Evolutionary conservation across 2,113 vertebrate species (phyloP), one percentile per base, ranked within the genome.

Genomic region (Mystacornis crossleyi): DNA sequence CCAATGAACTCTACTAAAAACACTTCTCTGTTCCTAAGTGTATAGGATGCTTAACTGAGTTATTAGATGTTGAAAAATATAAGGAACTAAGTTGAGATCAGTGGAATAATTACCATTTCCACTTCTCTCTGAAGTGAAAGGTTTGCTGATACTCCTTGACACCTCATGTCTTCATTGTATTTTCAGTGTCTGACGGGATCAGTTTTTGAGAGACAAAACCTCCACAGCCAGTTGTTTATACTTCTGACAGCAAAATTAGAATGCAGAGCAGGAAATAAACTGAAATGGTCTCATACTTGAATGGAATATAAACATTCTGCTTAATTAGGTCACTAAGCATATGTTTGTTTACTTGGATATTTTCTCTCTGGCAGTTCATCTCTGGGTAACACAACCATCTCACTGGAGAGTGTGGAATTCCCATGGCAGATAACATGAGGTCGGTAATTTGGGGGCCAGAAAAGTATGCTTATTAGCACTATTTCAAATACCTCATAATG

Each of bases 281-380:
- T 58, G 74, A 91, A 95, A 96, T 78, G 15, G 75, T 90, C 85
- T 94, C 74, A 86, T 82, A 96, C 67, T 86, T 90, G 72, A 94
- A 92, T 34, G 60, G 93, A 96, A 96, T 93, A 93, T 90, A 96
- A 95, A 92, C 85, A 94, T 86, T 96, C 82, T 94, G 90, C 67
- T 93, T 95, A 97, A 96, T 95, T 95, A 93, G 95, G 93, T 96
- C 95, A 97, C 93, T 88, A 94, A 94, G 93, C 93, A 93, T 95
- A 92, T 93, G 88, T 88, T 96, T 93, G 81, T 95, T 94, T 93
- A 94, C 85, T 88, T 83, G 71, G 71, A 54, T 90, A 91, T 94
- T 83, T 93, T 95, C 71, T 95, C 85, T 94, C 75, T 88, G 74
- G 79, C 92, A 95, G 88, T 95, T 96, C 90, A 83, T 73, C 55